Conservation (phyloP, 2,888 invertebrate genomes). For the Antheraea yamamai region DNA sequence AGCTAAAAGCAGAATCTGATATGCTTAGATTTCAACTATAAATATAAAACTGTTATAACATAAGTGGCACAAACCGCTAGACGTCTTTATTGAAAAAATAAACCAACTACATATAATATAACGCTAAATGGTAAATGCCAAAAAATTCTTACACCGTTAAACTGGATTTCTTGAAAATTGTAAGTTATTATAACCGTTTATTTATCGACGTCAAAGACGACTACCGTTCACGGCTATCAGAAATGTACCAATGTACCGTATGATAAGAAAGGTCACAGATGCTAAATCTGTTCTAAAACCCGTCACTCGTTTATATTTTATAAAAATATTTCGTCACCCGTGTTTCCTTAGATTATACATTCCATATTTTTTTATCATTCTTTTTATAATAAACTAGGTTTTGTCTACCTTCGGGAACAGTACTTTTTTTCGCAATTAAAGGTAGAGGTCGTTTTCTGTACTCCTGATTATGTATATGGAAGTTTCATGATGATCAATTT, state of each 20-base stretch:
- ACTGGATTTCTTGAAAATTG: not conserved
- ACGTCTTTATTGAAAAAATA: not conserved
- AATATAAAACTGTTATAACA: not conserved
- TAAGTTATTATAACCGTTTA: not conserved
- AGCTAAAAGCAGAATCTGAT: too few relatives aligned
- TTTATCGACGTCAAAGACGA: not conserved
- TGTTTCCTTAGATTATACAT: not conserved
- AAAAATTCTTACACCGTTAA: not conserved
- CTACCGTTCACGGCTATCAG: not conserved
- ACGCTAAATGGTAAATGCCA: not conserved
- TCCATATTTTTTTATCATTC: not conserved
- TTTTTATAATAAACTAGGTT: not conserved
- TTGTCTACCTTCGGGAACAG: too few relatives aligned
- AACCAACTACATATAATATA: not conserved
- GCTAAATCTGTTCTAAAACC: constrained; percentile 1
- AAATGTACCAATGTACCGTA: constrained; percentile 9
- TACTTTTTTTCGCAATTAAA: too few relatives aligned
- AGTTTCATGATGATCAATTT: too few relatives aligned
- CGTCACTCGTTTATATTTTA: not conserved
- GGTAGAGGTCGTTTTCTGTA: too few relatives aligned
- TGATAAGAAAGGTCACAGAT: constrained; percentile 21
- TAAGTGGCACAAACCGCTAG: not conserved
- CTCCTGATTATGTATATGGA: too few relatives aligned
- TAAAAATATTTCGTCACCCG: not conserved
- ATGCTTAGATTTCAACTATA: not conserved